These are phyloP conservation scores for Poecilia picta DNA, from an alignment of 2,797 vertebrate species.

Conservation along the genomic window DNA sequence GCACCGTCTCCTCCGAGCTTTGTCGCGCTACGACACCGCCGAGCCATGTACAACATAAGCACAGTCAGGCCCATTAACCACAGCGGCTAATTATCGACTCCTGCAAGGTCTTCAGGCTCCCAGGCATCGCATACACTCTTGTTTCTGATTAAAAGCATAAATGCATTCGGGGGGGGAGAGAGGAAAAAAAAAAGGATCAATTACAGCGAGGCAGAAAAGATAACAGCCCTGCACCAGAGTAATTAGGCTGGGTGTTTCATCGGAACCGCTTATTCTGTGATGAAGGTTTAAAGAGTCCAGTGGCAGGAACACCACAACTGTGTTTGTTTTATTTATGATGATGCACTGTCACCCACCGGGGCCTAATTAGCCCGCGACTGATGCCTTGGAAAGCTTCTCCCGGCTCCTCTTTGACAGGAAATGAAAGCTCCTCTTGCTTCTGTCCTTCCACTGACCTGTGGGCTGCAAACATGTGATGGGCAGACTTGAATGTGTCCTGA, in stretches of 20 bases:
- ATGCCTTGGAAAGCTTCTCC: conserved; percentile 84
- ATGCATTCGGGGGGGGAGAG: conserved; percentile 51
- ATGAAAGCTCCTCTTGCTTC: conserved; percentile 79
- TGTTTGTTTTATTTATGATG: conserved; percentile 92
- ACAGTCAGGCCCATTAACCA: conserved; percentile 87
- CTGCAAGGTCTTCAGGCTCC: conserved; percentile 86
- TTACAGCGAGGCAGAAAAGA: conserved; percentile 76
- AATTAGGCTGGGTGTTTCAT: conserved; percentile 87
- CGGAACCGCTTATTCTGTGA: conserved; percentile 80
- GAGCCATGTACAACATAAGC: conserved; percentile 62
- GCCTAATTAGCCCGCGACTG: conserved; percentile 93
- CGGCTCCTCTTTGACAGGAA: conserved; percentile 76
- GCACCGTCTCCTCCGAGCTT: conserved; percentile 61
- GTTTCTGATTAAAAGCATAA: conserved; percentile 89
- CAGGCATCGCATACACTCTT: conserved; percentile 81
- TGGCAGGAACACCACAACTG: conserved; percentile 80
- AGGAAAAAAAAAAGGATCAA: conserved; percentile 71
- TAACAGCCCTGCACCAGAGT: conserved; percentile 79
- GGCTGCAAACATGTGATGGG: conserved; percentile 50
- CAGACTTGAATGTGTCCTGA: conserved; percentile 34
- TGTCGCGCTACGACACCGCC: conserved; percentile 61
- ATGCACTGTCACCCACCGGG: conserved; percentile 88
- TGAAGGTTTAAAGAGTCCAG: conserved; percentile 83
- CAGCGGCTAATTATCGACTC: conserved; percentile 92
- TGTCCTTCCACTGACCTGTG: conserved; percentile 85